A percentile compares a stretch with the other conserved stretches of the same genome.
Evolutionary conservation across 92 coral and sea anemone genomes (phyloP).

Genomic region (Actinernus sp.): DNA sequence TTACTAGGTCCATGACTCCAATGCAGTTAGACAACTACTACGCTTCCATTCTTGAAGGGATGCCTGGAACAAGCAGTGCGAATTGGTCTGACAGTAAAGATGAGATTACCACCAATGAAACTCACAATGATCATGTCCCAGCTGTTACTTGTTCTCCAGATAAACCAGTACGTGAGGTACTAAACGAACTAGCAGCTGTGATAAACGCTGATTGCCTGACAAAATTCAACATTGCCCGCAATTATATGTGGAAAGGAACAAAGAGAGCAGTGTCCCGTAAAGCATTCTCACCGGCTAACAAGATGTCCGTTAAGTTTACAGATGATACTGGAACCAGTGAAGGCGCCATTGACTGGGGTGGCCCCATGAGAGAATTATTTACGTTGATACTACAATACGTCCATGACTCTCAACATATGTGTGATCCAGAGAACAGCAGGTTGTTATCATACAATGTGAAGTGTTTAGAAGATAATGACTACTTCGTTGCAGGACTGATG

Average conservation of each 20-base stretch:
- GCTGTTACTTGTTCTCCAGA: constrained; percentile 24
- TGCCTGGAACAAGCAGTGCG: constrained; percentile 5
- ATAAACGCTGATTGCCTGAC: constrained; percentile 39
- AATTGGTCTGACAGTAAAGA: constrained; percentile 33
- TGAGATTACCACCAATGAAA: constrained; percentile 20
- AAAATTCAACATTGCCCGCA: constrained; percentile 71
- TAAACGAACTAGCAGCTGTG: constrained; percentile 64
- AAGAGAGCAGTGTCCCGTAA: constrained; percentile 67
- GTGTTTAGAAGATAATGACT: constrained; percentile 18
- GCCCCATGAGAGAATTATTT: constrained; percentile 23
- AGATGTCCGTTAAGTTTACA: constrained; percentile 73
- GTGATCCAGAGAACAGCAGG: constrained; percentile 3
- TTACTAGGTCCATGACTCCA: no score
- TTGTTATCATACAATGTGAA: constrained; percentile 10
- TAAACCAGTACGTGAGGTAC: constrained; percentile 34
- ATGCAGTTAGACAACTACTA: constrained; percentile 11
- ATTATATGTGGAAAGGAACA: constrained; percentile 76
- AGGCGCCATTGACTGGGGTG: constrained; percentile 61
- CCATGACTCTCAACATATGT: neutral
- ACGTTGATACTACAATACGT: neutral
- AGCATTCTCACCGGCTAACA: constrained; percentile 63
- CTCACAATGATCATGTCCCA: no score
- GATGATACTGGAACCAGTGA: constrained; percentile 74
- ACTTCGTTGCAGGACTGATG: constrained; percentile 14
- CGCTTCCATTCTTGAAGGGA: constrained; percentile 1